Conservation (phyloP, 2,113 vertebrate species). For the Sarotherodon lohbergeri region DNA sequence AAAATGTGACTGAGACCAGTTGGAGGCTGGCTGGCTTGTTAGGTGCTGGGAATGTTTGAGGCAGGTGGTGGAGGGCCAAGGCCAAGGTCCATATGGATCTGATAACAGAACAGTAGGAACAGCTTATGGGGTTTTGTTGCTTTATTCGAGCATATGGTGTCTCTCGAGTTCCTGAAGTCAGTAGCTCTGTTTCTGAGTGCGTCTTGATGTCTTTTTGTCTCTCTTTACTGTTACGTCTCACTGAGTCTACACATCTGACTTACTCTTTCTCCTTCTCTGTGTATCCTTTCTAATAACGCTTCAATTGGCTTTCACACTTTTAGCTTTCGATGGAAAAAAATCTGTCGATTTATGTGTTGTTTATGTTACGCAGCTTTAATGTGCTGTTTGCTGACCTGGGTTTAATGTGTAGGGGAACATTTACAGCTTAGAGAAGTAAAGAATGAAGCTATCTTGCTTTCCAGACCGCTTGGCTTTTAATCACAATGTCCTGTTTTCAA, state of each 20-base stretch:
- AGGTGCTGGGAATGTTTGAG: constrained; percentile 59
- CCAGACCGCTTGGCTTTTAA: constrained; percentile 53
- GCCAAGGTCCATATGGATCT: constrained; percentile 71
- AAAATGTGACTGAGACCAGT: constrained; percentile 63
- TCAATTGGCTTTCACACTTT: background rate
- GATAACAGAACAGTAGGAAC: constrained; percentile 77
- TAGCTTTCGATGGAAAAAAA: background rate
- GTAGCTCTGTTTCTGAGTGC: background rate
- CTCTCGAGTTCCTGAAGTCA: constrained; percentile 34
- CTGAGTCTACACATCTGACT: background rate
- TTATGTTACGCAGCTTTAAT: background rate
- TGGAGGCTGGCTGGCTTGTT: constrained; percentile 59
- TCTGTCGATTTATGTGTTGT: background rate
- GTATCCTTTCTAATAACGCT: background rate
- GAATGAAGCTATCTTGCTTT: background rate
- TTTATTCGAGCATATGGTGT: constrained; percentile 48
- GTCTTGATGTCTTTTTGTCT: background rate
- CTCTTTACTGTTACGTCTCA: background rate
- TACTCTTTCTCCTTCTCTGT: background rate
- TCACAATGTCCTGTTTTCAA: constrained; percentile 71
- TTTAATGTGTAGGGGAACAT: background rate
- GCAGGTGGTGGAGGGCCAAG: constrained; percentile 60
- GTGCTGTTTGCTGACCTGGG: background rate
- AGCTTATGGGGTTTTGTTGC: constrained; percentile 49
- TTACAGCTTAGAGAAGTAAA: background rate